Evolutionary conservation across 2,888 invertebrate genomes (phyloP).

Genomic region (Epistrophe eligans): DNA sequence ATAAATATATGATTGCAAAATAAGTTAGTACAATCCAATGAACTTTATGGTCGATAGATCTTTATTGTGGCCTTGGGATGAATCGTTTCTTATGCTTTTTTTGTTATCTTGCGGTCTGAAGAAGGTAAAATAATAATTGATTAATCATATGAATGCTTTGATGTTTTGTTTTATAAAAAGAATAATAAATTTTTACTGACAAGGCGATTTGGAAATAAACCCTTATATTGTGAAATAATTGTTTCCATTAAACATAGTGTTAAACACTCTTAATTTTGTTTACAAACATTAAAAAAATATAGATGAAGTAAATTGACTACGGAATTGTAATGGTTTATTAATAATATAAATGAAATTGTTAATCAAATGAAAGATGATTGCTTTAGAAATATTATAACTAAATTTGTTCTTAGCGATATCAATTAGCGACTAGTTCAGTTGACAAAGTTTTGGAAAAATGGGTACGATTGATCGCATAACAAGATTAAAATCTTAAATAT

Average conservation of each 20-base stretch:
- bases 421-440: too few relatives aligned
- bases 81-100: neutral
- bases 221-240: neutral
- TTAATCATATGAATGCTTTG: neutral
- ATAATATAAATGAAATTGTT: too few relatives aligned
- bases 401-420: too few relatives aligned
- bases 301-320: too few relatives aligned
- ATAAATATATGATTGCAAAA: slow-evolving; percentile 41
- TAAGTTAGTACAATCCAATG: slow-evolving; percentile 12
- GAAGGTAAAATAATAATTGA: neutral
- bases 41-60: slow-evolving; percentile 21
- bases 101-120: neutral
- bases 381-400: too few relatives aligned
- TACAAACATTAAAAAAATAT: too few relatives aligned
- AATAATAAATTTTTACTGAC: neutral
- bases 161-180: neutral
- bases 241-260: neutral
- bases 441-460: too few relatives aligned
- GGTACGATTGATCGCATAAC: too few relatives aligned
- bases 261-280: neutral
- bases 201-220: neutral
- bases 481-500: too few relatives aligned
- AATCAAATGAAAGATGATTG: too few relatives aligned
- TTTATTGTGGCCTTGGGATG: slow-evolving; percentile 11
- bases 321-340: too few relatives aligned